phyloP scores from a whole-genome alignment of 2,888 invertebrate genomes.

The Pyrocoelia pectoralis region DNA sequence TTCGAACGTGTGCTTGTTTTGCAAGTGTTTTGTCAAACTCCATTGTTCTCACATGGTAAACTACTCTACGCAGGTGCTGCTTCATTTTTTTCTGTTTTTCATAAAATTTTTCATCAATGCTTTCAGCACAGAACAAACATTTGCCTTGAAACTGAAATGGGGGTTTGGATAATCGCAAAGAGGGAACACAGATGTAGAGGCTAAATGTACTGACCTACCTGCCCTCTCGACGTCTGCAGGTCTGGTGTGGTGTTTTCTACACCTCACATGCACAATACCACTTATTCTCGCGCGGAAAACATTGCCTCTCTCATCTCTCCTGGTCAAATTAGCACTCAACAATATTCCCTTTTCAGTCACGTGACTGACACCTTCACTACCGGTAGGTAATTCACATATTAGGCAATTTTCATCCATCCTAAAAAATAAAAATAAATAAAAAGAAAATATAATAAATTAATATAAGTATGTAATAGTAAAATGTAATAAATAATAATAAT shows the following conservation, averaged over 20 bases:
- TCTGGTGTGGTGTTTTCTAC: conserved; percentile 15
- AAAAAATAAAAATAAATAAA: background rate
- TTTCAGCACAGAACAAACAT: conserved; percentile 10
- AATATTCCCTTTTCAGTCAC: conserved; percentile 12
- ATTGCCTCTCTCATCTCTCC: background rate
- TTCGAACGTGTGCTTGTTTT: too few relatives aligned
- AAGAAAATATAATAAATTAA: too few relatives aligned
- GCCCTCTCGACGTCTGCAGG: background rate
- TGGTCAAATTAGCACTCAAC: conserved; percentile 10
- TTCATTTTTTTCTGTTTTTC: conserved; percentile 14
- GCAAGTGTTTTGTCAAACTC: too few relatives aligned
- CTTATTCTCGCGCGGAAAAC: too few relatives aligned
- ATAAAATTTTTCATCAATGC: conserved; percentile 6
- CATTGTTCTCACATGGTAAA: too few relatives aligned
- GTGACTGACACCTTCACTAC: background rate
- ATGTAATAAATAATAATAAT: too few relatives aligned
- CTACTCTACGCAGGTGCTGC: too few relatives aligned
- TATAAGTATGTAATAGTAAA: too few relatives aligned
- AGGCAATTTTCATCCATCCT: conserved; percentile 6
- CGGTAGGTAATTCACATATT: conserved; percentile 1
- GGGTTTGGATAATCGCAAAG: background rate
- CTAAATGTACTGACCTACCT: background rate
- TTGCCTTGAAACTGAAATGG: background rate
- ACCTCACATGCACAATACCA: conserved; percentile 4
- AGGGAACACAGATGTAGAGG: conserved; percentile 2